Base-by-base conservation (phyloP, 2,113 vertebrate genomes). In the Echinops telfairi region DNA sequence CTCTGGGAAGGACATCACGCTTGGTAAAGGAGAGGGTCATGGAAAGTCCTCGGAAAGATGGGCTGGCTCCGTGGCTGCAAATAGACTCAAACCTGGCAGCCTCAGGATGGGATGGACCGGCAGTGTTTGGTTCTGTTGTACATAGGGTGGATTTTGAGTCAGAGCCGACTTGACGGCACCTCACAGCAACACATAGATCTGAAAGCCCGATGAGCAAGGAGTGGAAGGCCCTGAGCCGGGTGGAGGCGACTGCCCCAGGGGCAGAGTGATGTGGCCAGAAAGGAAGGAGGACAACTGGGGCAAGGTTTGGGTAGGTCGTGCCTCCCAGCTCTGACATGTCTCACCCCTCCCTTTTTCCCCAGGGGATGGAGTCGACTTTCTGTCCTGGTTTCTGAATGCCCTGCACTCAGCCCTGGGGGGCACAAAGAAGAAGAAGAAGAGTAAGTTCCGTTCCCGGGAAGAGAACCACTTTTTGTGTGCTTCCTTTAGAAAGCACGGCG, bases 381-480 rank as follows among this genome's bases (percentile, higher is more conserved):
- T 99, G 89, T 99, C 99, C 1, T 99, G 99, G 99, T 99, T 99
- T 97, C 96, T 99, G 87, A 99, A 99, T 27, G 99, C 99, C 0
- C 97, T 99, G 82, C 99, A 99, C 75, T 98, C 99, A 0, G 99
- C 99, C 1, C 98, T 99, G 8, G 99, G 99, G 0, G 99, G 99
- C 79, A 99, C 98, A 10, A 99, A 99, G 98, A 99, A 99, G 97
- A 99, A 99, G 95, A 97, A 99, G 75, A 99, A 99, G 98, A 98
- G 99, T 99, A 98, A 98, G 98, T 64, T 0, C 0, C 27, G 1
- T 17, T 85, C 12, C 77, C 75, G 27, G 78, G 36, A 79, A 86
- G 83, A 89, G 15, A 43, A 22, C 36, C 57, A 15, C 70, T 15
- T 81, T 60, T 93, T 58, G 76, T 80, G 40, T 79, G 29, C 15